Evolutionary conservation across 1,140 invertebrate genomes (phyloP).

Genomic region (Drosophila albomicans): DNA sequence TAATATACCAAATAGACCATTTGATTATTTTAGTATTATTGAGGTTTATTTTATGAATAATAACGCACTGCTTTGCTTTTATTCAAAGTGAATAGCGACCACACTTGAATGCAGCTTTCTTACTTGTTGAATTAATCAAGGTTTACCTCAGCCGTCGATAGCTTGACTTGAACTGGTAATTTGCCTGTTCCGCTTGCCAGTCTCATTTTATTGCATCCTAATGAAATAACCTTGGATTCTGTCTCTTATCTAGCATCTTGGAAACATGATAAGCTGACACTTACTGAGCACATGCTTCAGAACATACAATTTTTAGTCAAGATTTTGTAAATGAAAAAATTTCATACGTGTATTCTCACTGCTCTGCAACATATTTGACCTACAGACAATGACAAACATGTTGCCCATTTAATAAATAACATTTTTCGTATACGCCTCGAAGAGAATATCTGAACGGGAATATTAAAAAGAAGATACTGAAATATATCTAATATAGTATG

Average conservation of each 20-base stretch:
- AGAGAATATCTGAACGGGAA: slow-evolving; percentile 1
- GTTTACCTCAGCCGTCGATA: not conserved
- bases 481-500: slow-evolving; percentile 10
- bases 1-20: too few relatives aligned
- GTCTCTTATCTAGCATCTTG: slow-evolving; percentile 19
- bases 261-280: slow-evolving; percentile 5
- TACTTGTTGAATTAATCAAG: not conserved
- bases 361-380: slow-evolving; percentile 49
- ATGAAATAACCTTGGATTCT: not conserved
- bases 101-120: not conserved
- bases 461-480: slow-evolving; percentile 13
- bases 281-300: not conserved
- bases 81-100: too few relatives aligned
- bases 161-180: not conserved
- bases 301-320: not conserved
- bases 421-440: slow-evolving; percentile 8
- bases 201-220: not conserved
- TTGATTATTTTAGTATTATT: too few relatives aligned
- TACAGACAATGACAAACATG: slow-evolving; percentile 55
- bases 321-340: not conserved
- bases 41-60: too few relatives aligned
- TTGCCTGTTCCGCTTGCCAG: not conserved
- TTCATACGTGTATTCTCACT: not conserved
- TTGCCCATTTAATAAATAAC: slow-evolving; percentile 42
- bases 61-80: too few relatives aligned